A percentile compares a stretch with the other conserved stretches of the same genome.
Conservation (phyloP, 2,113 vertebrate genomes). For the Prolemur simus region DNA sequence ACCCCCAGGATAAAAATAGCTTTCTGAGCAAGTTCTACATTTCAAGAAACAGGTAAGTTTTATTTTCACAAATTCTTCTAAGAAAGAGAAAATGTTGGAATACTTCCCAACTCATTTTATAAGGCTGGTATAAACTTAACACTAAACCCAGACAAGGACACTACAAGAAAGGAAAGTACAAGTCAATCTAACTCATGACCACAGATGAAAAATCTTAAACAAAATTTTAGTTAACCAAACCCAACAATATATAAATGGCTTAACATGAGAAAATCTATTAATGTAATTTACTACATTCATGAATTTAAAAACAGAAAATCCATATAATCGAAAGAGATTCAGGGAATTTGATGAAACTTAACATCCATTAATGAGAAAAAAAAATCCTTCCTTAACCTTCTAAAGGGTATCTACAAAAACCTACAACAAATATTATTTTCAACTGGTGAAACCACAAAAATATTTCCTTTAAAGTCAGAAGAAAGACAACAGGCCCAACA, state of each 20-base stretch:
- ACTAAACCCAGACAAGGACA: conserved; percentile 14
- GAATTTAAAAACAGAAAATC: conserved; percentile 19
- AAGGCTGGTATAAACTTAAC: neutral
- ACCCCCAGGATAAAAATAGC: neutral
- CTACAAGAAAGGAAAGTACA: neutral
- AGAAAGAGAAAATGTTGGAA: neutral
- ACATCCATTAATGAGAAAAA: neutral
- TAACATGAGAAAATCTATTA: neutral
- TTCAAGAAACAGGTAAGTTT: neutral
- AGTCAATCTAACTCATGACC: neutral
- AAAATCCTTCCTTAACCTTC: neutral
- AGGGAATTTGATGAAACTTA: conserved; percentile 3
- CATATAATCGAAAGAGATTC: neutral
- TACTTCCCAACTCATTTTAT: neutral
- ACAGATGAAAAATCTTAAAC: neutral
- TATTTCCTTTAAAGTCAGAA: neutral
- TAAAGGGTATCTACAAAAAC: neutral
- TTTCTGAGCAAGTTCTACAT: neutral
- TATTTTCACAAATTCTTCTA: conserved; percentile 45
- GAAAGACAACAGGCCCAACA: neutral
- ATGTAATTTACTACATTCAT: neutral
- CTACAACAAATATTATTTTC: conserved; percentile 16
- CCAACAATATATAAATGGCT: neutral
- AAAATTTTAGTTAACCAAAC: neutral
- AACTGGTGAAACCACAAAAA: neutral